Conservation (phyloP, 2,888 invertebrate species). For the Rhyacophila evoluta region DNA sequence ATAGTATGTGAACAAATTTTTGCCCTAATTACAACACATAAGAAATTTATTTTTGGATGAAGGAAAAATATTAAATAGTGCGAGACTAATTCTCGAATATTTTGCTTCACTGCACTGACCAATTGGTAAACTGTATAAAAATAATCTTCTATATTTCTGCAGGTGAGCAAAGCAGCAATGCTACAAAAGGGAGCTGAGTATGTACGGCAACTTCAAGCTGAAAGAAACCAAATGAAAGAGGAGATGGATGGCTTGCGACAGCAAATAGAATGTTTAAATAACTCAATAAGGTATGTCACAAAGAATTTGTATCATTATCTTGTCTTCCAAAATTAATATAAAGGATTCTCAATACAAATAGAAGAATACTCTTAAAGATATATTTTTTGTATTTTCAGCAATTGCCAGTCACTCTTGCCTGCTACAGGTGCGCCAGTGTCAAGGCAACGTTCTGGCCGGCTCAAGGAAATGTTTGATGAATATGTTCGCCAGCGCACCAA, state of each 20-base stretch:
- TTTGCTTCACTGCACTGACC: too few relatives aligned
- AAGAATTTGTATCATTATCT: too few relatives aligned
- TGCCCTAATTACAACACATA: too few relatives aligned
- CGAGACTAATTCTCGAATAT: too few relatives aligned
- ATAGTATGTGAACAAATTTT: too few relatives aligned
- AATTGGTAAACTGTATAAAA: too few relatives aligned
- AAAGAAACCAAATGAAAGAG: constrained; percentile 87
- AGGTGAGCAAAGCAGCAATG: constrained; percentile 96
- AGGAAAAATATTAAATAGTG: too few relatives aligned
- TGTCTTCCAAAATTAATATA: too few relatives aligned
- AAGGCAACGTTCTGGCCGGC: constrained; percentile 87
- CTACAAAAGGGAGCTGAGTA: constrained; percentile 97
- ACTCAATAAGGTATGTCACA: constrained; percentile 91
- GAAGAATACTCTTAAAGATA: too few relatives aligned
- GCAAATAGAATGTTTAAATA: constrained; percentile 92
- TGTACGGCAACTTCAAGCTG: constrained; percentile 87
- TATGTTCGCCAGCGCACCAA: constrained; percentile 89
- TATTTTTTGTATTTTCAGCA: constrained; percentile 69
- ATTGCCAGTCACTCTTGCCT: constrained; percentile 93
- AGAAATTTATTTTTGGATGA: too few relatives aligned
- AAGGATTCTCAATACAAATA: too few relatives aligned
- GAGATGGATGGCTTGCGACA: constrained; percentile 89
- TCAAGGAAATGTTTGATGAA: constrained; percentile 94
- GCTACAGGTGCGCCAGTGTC: constrained; percentile 96
- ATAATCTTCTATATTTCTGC: constrained; percentile 33